phyloP scores from a whole-genome alignment of 1,140 invertebrate genomes.

The Amphibalanus amphitrite region DNA sequence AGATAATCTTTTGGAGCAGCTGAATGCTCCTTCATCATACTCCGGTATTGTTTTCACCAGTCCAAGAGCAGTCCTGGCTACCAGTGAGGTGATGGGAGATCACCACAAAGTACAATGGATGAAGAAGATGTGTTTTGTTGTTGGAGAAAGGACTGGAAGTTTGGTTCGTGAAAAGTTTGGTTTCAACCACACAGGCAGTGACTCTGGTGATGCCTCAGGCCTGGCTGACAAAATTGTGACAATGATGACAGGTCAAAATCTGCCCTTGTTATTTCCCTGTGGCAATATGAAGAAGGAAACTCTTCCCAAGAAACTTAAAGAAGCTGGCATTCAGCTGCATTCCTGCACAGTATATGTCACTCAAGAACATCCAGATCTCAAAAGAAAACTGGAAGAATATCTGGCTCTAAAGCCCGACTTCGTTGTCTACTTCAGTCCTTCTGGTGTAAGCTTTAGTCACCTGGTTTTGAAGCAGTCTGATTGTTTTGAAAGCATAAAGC shows the following conservation, averaged over 20 bases:
- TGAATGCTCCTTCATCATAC: background rate
- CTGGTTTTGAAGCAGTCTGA: background rate
- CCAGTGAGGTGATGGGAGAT: background rate
- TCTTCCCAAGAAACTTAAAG: background rate
- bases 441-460: background rate
- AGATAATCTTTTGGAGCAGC: background rate
- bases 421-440: background rate
- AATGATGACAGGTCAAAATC: background rate
- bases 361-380: background rate
- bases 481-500: background rate
- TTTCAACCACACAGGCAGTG: background rate
- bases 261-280: background rate
- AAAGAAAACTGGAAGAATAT: background rate
- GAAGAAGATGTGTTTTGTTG: background rate
- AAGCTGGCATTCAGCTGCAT: background rate
- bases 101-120: background rate
- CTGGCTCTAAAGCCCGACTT: background rate
- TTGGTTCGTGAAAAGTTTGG: background rate
- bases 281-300: background rate
- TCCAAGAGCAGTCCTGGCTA: background rate
- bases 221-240: background rate
- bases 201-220: background rate
- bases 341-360: background rate
- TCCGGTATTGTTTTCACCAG: background rate
- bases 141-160: background rate